phyloP scores from a whole-genome alignment of 1,140 invertebrate species.

The Popillia japonica region DNA sequence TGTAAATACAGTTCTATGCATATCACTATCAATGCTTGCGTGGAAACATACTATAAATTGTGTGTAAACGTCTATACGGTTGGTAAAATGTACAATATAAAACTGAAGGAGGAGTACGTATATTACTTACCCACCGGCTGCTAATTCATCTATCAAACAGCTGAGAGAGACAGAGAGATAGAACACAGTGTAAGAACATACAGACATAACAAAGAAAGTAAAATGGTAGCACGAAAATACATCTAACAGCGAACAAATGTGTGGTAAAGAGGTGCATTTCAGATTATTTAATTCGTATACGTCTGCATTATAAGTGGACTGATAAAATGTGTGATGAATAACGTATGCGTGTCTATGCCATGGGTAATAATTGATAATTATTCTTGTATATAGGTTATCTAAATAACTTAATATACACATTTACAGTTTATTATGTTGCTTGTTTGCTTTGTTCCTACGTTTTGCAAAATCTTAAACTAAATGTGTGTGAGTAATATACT shows the following conservation, averaged over 20 bases:
- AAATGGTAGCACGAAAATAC: slow-evolving; percentile 18
- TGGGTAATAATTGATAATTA: no score
- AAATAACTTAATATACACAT: no score
- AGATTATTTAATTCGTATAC: neutral
- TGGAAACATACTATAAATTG: slow-evolving; percentile 49
- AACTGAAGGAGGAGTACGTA: slow-evolving; percentile 13
- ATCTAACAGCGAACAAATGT: slow-evolving; percentile 13
- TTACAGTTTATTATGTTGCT: no score
- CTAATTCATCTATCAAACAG: slow-evolving; percentile 87
- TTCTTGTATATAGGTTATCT: no score
- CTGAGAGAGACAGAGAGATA: slow-evolving; percentile 69
- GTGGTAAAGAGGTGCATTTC: slow-evolving; percentile 21
- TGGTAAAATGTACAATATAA: neutral
- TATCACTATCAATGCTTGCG: slow-evolving; percentile 57
- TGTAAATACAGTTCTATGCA: neutral
- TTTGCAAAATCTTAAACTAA: no score
- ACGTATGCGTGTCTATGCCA: neutral
- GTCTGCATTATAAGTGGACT: neutral
- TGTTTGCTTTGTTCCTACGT: no score
- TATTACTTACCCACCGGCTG: slow-evolving; percentile 80
- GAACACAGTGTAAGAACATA: slow-evolving; percentile 60
- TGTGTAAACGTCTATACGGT: slow-evolving; percentile 10
- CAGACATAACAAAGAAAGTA: slow-evolving; percentile 34
- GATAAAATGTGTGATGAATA: neutral
- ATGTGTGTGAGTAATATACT: no score